Evolutionary conservation across 1,140 invertebrate species (phyloP).

Genomic region (Tetramorium simillimum): DNA sequence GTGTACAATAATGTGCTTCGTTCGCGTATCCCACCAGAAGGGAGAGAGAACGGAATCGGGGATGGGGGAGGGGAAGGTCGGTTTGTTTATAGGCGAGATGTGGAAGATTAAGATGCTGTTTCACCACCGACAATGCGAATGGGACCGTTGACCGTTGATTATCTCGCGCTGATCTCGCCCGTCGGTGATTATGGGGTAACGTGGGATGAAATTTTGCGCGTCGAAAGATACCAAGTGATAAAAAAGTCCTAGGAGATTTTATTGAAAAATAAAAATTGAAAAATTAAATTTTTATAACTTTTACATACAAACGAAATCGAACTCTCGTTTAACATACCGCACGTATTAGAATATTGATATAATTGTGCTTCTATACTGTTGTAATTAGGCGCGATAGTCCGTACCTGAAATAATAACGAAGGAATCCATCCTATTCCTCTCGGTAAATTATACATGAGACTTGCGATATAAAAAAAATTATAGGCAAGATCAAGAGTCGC

Average conservation of each 20-base stretch:
- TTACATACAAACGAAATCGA: background rate
- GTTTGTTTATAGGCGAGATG: slow-evolving; percentile 82
- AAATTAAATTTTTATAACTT: background rate
- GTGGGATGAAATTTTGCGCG: background rate
- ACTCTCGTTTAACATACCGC: background rate
- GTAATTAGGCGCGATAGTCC: background rate
- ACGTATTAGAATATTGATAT: background rate
- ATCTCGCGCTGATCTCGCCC: slow-evolving; percentile 51
- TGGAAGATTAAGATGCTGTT: slow-evolving; percentile 81
- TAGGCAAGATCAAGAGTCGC: background rate
- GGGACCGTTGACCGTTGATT: slow-evolving; percentile 17
- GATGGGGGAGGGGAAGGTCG: slow-evolving; percentile 41
- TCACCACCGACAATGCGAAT: slow-evolving; percentile 73
- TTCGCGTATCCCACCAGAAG: slow-evolving; percentile 42
- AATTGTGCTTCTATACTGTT: background rate
- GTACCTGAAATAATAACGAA: background rate
- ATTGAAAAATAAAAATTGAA: background rate
- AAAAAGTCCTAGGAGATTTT: background rate
- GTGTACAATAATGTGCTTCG: slow-evolving; percentile 51
- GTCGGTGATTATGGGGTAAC: slow-evolving; percentile 21
- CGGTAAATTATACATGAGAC: background rate
- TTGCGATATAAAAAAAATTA: slow-evolving; percentile 4
- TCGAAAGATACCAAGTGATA: background rate
- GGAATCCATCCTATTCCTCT: background rate
- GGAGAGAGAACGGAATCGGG: background rate